Conservation (phyloP, 2,888 invertebrate species). For the Diabrotica balteata region DNA sequence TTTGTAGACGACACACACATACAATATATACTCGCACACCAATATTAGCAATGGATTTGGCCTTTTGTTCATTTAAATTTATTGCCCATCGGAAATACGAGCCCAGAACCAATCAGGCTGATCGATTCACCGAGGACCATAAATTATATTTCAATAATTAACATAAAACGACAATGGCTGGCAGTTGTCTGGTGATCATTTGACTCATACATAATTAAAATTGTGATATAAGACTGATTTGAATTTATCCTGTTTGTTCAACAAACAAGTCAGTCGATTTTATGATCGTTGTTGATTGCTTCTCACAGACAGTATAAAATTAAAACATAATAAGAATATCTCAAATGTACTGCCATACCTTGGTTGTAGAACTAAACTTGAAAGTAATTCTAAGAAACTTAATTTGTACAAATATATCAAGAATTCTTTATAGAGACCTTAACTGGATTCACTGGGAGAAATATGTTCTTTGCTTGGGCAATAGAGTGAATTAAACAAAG, state of each 20-base stretch:
- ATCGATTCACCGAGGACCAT: constrained; percentile 40
- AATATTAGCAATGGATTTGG: constrained; percentile 46
- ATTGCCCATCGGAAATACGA: constrained; percentile 47
- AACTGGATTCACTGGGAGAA: no score
- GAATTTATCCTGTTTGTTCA: constrained; percentile 21
- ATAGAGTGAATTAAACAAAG: no score
- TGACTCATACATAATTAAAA: constrained; percentile 39
- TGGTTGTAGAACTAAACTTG: no score
- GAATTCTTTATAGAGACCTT: no score
- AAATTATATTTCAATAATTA: constrained; percentile 49
- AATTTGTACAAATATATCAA: no score
- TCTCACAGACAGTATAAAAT: no score
- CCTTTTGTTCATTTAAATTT: constrained; percentile 48
- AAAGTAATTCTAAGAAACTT: no score
- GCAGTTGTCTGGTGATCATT: constrained; percentile 39
- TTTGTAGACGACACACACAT: constrained; percentile 27
- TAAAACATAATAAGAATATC: no score
- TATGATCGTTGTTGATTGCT: no score
- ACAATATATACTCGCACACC: constrained; percentile 10
- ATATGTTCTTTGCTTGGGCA: no score
- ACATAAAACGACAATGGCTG: constrained; percentile 49
- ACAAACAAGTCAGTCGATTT: constrained; percentile 1
- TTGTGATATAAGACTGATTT: constrained; percentile 35
- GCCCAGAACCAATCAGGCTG: constrained; percentile 42
- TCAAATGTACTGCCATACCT: no score